Conservation (phyloP, 2,113 vertebrate genomes). For the Alethe castanea region DNA sequence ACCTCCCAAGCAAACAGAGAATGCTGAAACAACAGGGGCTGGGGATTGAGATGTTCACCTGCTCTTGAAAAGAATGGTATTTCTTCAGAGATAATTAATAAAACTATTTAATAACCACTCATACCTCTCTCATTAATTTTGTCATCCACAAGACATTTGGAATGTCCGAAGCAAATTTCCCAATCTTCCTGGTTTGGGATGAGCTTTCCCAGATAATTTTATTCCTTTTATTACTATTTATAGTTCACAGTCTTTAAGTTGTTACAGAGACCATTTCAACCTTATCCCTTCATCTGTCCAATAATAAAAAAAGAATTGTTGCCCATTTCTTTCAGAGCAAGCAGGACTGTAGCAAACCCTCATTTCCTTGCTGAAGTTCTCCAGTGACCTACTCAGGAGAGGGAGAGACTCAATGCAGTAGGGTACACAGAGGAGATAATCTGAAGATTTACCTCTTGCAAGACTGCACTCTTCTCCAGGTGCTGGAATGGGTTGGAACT, state of each 20-base stretch:
- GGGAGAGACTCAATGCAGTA: not conserved
- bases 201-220: not conserved
- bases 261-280: not conserved
- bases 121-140: not conserved
- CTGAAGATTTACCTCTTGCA: constrained; percentile 78
- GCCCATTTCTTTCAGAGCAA: not conserved
- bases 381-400: not conserved
- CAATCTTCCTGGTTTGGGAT: not conserved
- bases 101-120: not conserved
- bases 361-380: not conserved
- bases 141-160: not conserved
- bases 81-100: not conserved
- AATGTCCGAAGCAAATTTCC: not conserved
- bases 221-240: not conserved
- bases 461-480: constrained; percentile 81
- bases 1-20: not conserved
- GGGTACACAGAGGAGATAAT: not conserved
- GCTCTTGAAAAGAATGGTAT: not conserved
- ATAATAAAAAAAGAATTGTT: not conserved
- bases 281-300: not conserved
- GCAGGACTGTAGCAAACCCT: not conserved
- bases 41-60: not conserved
- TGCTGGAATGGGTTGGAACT: constrained; percentile 81
- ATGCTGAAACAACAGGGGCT: not conserved
- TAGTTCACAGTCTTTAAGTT: not conserved